Conservation (phyloP, 2,113 vertebrate genomes). For the Epinephelus cyanopodus region DNA sequence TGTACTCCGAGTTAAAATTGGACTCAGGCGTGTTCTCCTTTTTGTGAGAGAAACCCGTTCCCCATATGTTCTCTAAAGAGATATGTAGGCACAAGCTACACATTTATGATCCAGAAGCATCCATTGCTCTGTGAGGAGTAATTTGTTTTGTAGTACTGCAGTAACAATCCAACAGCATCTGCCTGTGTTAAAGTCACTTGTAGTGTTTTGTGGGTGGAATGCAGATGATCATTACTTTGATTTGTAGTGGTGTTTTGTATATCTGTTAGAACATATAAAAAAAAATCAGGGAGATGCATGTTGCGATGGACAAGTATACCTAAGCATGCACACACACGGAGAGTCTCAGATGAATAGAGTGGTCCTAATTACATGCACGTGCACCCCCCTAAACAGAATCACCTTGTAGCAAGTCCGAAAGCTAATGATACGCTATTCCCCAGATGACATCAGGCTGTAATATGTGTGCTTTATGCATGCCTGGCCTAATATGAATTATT, state of each 20-base stretch:
- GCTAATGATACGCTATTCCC: slow-evolving; percentile 79
- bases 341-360: not conserved
- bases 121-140: not conserved
- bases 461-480: slow-evolving; percentile 83
- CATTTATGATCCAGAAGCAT: slow-evolving; percentile 16
- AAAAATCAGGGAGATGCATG: not conserved
- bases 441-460: slow-evolving; percentile 74
- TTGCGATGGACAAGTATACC: not conserved
- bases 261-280: not conserved
- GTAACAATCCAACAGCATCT: slow-evolving; percentile 26
- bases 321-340: not conserved
- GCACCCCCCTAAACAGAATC: slow-evolving; percentile 40
- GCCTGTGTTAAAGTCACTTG: slow-evolving; percentile 3
- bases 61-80: slow-evolving; percentile 22
- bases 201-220: slow-evolving; percentile 7
- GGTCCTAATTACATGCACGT: slow-evolving; percentile 1
- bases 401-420: slow-evolving; percentile 74
- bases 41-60: not conserved
- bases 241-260: not conserved
- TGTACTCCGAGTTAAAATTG: not conserved
- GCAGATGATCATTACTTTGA: slow-evolving; percentile 26
- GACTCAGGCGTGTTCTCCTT: not conserved
- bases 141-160: slow-evolving; percentile 14
- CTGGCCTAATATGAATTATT: slow-evolving; percentile 84
- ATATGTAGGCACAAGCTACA: slow-evolving; percentile 4